Conservation (phyloP, 1,140 invertebrate genomes). For the Euschistus heros region DNA sequence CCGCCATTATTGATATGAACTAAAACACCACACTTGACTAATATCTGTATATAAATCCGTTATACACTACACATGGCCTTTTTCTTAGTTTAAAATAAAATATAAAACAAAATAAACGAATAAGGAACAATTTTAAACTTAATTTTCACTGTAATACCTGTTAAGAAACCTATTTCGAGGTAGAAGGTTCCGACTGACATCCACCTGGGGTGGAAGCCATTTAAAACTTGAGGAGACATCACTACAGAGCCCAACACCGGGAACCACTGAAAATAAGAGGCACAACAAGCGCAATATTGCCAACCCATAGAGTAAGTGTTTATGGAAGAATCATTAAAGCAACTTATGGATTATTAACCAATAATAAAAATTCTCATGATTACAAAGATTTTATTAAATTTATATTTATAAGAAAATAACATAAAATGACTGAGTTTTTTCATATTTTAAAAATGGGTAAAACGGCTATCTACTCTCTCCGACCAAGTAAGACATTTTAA, state of each 20-base stretch:
- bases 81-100: too few relatives aligned
- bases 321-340: background rate
- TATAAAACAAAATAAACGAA: too few relatives aligned
- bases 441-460: too few relatives aligned
- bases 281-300: slow-evolving; percentile 1
- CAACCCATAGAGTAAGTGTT: background rate
- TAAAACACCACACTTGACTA: slow-evolving; percentile 10
- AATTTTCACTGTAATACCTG: background rate
- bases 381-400: too few relatives aligned
- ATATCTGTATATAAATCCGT: background rate
- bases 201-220: slow-evolving; percentile 16
- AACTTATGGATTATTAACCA: too few relatives aligned
- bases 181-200: background rate
- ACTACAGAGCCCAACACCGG: slow-evolving; percentile 10
- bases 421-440: too few relatives aligned
- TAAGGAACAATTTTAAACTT: too few relatives aligned
- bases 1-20: slow-evolving; percentile 12
- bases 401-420: too few relatives aligned
- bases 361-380: too few relatives aligned
- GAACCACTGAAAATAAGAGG: slow-evolving; percentile 17
- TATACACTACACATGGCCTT: too few relatives aligned
- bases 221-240: slow-evolving; percentile 16
- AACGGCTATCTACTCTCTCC: too few relatives aligned
- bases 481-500: too few relatives aligned
- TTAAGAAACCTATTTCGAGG: background rate